phyloP scores from a whole-genome alignment of 2,113 vertebrate genomes.

The Sapajus apella region DNA sequence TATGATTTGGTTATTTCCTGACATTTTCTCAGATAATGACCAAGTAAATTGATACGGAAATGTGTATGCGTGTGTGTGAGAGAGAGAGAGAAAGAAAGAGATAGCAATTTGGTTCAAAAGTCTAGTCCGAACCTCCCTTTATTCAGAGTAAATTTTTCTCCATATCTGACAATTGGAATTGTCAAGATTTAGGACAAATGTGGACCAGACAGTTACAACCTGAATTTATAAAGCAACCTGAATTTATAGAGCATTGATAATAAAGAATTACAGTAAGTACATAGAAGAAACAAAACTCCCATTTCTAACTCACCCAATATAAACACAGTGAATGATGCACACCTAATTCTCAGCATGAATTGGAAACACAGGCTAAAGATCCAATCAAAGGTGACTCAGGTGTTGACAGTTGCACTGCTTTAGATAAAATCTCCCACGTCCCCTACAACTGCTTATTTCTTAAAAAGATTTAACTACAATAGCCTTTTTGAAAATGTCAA shows the following conservation, averaged over 20 bases:
- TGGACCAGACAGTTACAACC: background rate
- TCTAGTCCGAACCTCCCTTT: background rate
- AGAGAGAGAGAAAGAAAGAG: too few species aligned
- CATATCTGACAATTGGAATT: background rate
- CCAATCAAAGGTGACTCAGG: background rate
- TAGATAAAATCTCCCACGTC: background rate
- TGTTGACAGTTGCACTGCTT: background rate
- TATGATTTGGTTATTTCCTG: background rate
- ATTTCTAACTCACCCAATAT: background rate
- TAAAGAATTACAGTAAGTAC: background rate
- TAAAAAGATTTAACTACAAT: background rate
- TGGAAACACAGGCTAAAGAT: background rate
- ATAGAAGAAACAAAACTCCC: too few species aligned
- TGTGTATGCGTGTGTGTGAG: too few species aligned
- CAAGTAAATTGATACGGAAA: background rate
- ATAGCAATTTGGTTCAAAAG: accelerated
- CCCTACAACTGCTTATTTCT: background rate
- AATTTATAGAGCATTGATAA: background rate
- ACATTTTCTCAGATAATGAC: background rate
- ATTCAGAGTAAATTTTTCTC: background rate
- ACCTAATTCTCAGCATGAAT: accelerated
- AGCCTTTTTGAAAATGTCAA: background rate
- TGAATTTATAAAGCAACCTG: background rate
- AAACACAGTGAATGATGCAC: accelerated
- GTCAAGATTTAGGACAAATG: background rate